Conservation (phyloP, 2,797 vertebrate species). For the Hydrocynus forskahlii region DNA sequence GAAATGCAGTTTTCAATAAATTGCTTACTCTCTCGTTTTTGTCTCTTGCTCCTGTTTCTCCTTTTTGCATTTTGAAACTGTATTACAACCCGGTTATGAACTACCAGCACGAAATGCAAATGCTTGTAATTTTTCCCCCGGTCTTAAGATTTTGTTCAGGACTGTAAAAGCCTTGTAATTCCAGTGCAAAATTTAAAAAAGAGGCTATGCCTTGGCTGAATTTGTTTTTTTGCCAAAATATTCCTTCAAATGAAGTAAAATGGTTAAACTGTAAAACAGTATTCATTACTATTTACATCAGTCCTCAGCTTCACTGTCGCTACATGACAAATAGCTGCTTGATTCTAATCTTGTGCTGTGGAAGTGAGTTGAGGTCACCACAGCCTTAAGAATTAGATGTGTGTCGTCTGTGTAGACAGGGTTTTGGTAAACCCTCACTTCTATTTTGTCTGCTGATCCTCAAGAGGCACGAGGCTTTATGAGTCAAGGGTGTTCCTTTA, state of each 20-base stretch:
- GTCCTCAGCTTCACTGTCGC: neutral
- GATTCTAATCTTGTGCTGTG: neutral
- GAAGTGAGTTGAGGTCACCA: neutral
- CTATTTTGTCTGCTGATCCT: slow-evolving; percentile 14
- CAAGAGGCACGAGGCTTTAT: slow-evolving; percentile 23
- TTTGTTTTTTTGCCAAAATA: too few species aligned
- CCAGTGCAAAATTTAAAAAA: too few species aligned
- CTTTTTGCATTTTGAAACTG: too few species aligned
- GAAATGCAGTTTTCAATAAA: too few species aligned
- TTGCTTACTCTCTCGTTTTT: too few species aligned
- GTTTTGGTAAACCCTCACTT: slow-evolving; percentile 2
- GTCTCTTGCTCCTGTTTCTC: too few species aligned
- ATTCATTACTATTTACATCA: neutral
- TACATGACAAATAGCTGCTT: neutral
- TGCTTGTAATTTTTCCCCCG: too few species aligned
- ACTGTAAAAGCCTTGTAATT: too few species aligned
- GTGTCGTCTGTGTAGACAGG: slow-evolving; percentile 14
- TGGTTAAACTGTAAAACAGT: neutral
- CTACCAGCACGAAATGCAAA: too few species aligned
- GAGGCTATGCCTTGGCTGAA: too few species aligned
- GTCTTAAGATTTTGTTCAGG: too few species aligned
- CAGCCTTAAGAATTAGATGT: neutral
- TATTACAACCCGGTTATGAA: too few species aligned
- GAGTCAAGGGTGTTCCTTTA: slow-evolving; percentile 36
- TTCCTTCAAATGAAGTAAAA: neutral